Evolutionary conservation across 2,113 vertebrate species (phyloP).

Genomic region (Eulemur macaco): DNA sequence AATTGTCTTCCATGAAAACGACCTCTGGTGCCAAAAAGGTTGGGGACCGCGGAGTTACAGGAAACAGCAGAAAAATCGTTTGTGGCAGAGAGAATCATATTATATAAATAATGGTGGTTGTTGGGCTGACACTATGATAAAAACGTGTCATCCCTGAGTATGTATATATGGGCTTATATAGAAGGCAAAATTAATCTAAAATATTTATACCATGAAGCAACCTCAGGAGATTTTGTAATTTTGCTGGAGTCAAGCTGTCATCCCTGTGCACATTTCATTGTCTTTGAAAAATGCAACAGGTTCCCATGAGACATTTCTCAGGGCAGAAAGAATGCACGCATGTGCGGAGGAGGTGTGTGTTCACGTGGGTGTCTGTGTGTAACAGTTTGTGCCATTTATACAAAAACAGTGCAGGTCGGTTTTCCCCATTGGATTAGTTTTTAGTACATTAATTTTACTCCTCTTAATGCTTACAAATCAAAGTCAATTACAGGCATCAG

Average conservation of each 20-base stretch:
- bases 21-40: too few relatives aligned
- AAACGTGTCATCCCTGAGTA: background rate
- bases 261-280: fast-evolving
- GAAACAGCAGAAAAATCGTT: fast-evolving
- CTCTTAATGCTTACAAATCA: background rate
- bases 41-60: too few relatives aligned
- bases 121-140: too few relatives aligned
- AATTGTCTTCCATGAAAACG: too few relatives aligned
- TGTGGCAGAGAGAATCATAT: fast-evolving
- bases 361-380: fast-evolving
- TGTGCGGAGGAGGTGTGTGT: fast-evolving
- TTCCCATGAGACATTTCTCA: background rate
- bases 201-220: fast-evolving
- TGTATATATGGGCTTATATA: fast-evolving
- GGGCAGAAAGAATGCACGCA: too few relatives aligned
- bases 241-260: fast-evolving
- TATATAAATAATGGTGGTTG: fast-evolving
- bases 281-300: background rate
- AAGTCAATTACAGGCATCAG: background rate
- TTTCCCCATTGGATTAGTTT: background rate
- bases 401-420: fast-evolving
- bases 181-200: background rate
- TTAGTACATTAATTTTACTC: background rate
- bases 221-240: background rate
- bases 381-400: fast-evolving